Evolutionary conservation across 2,797 vertebrate species (phyloP), one percentile per base, ranked within the genome.

Genomic region (Rhinoraja longicauda): DNA sequence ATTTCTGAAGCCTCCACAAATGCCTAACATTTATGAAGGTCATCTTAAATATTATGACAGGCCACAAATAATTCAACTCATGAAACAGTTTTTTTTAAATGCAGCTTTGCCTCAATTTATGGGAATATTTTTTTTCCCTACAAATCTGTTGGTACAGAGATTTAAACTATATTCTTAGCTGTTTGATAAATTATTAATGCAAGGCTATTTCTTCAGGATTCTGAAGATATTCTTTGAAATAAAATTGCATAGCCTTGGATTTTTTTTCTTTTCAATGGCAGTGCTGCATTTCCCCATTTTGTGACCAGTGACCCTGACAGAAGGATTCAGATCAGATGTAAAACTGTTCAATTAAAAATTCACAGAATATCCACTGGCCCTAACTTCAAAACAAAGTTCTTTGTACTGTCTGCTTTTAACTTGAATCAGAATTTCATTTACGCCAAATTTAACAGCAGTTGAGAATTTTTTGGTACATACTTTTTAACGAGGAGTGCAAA

Each of bases 171-270:
- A 26, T 53, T 92, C 75, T 92, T 15, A 92, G 70, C 64, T 29
- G 26, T 45, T 53, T 53, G 39, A 26, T 73, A 45, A 72, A 92
- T 90, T 90, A 24, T 32, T 72, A 9, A 90, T 15, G 24, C 8
- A 1, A 29, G 39, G 90, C 67, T 24, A 70, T 72, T 73, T 19
- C 36, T 45, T 12, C 6, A 86, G 62, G 24, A 90, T 72, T 26
- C 24, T 36, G 70, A 91, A 92, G 72, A 75, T 92, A 75, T 73
- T 91, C 67, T 73, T 91, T 73, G 19, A 45, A 39, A 90, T 45
- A 70, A 91, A 73, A 73, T 75, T 53, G 72, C 64, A 92, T 53
- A 73, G 75, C 39, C 67, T 92, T 53, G 12, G 13, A 24, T 75
- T 29, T 72, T 17, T 45, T 53, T 39, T 2, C n/a, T 36, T 36